A percentile compares a stretch with the other conserved stretches of the same genome.
phyloP scores from a whole-genome alignment of 2,888 invertebrate genomes.

The Adelphocoris suturalis region DNA sequence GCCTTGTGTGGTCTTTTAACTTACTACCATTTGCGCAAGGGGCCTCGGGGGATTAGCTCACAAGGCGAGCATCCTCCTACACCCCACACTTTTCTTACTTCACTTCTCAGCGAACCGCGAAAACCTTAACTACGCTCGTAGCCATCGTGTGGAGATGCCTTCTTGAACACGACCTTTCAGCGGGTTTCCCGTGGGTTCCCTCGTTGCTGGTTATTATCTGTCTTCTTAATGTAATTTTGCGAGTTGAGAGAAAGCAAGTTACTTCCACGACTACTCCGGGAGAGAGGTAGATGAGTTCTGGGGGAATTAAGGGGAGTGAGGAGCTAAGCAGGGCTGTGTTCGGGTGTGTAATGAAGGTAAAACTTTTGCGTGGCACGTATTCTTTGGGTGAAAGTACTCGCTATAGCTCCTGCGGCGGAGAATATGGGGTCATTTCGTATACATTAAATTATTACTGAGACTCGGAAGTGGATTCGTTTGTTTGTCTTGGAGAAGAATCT shows the following conservation, averaged over 20 bases:
- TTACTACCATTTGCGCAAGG: constrained; percentile 31
- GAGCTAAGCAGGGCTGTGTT: neutral
- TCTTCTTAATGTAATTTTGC: constrained; percentile 6
- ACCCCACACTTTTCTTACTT: constrained; percentile 49
- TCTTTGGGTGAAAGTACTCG: neutral
- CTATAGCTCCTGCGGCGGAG: neutral
- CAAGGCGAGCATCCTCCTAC: constrained; percentile 22
- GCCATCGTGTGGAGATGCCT: constrained; percentile 9
- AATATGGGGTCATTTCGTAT: neutral
- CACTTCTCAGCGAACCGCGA: constrained; percentile 24
- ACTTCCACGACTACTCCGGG: neutral
- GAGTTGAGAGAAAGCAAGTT: constrained; percentile 26
- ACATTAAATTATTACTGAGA: neutral
- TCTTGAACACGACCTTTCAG: constrained; percentile 36
- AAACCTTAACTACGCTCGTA: constrained; percentile 21
- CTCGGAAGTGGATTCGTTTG: too few species aligned
- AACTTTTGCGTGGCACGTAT: neutral
- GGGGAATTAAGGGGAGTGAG: neutral
- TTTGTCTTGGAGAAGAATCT: too few species aligned
- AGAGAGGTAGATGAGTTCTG: constrained; percentile 15
- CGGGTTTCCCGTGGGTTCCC: neutral
- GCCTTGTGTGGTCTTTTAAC: constrained; percentile 64
- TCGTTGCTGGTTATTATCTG: constrained; percentile 26
- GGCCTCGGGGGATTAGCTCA: constrained; percentile 59
- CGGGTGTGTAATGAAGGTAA: constrained; percentile 1